These are phyloP conservation scores for Apostichopus japonicus DNA, from an alignment of 35 echinoderm and acorn worm species.

Conservation along the genomic window DNA sequence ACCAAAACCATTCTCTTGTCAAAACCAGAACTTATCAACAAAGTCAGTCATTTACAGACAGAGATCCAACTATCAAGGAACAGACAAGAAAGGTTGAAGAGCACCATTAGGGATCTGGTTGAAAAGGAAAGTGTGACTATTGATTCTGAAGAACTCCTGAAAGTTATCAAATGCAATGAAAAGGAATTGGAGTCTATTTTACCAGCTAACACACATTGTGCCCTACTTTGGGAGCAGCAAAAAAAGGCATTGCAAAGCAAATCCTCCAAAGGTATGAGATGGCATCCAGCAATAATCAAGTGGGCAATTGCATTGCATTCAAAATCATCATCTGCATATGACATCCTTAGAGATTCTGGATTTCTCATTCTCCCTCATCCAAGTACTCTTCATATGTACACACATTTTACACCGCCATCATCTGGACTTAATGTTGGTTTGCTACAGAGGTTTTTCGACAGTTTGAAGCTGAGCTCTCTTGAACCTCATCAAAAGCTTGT, in stretches of 20 bases:
- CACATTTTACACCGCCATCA: conserved; percentile 2
- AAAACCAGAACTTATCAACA: too few species aligned
- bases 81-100: background rate
- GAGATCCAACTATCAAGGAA: background rate
- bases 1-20: too few species aligned
- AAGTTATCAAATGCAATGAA: background rate
- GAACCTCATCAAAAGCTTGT: conserved; percentile 28
- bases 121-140: conserved; percentile 38
- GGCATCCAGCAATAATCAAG: conserved; percentile 71
- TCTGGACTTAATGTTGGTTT: background rate
- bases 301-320: conserved; percentile 76
- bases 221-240: conserved; percentile 77
- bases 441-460: background rate
- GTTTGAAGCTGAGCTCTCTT: background rate
- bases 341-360: conserved; percentile 48
- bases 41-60: background rate
- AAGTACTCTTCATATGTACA: conserved; percentile 63
- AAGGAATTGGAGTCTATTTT: too few species aligned
- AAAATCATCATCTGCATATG: conserved; percentile 74
- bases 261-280: conserved; percentile 60
- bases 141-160: background rate
- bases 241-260: conserved; percentile 49
- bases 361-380: conserved; percentile 61
- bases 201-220: too few species aligned
- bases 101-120: background rate